A percentile compares a stretch with the other conserved stretches of the same genome.
phyloP scores from a whole-genome alignment of 2,113 vertebrate genomes.

The Psilopsiagon aymara region DNA sequence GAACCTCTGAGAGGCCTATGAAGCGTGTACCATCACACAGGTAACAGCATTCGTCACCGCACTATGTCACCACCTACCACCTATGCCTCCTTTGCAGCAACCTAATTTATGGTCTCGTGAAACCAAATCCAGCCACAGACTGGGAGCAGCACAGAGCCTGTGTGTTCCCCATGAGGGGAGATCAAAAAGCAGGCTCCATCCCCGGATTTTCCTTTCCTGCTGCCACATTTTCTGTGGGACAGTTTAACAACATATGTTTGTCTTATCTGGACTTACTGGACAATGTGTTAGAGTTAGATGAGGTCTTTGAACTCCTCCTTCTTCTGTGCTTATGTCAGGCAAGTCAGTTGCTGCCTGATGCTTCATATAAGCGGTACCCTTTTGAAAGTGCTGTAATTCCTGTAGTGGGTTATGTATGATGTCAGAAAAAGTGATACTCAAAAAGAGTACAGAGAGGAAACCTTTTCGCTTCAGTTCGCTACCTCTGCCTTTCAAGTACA shows the following conservation, averaged over 20 bases:
- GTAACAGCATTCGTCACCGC: accelerated
- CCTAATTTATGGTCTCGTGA: background rate
- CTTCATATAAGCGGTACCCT: background rate
- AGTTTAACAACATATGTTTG: background rate
- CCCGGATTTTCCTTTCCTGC: background rate
- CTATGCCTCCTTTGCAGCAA: background rate
- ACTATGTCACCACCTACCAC: background rate
- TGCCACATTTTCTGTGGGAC: background rate
- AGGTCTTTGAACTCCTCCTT: background rate
- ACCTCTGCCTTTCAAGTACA: background rate
- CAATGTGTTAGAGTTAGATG: background rate
- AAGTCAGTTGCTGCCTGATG: background rate
- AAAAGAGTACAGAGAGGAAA: background rate
- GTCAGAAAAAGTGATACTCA: background rate
- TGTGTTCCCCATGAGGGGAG: accelerated
- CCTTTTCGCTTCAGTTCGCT: background rate
- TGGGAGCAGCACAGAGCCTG: background rate
- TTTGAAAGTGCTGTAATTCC: background rate
- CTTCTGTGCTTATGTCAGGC: background rate
- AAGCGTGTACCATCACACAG: background rate
- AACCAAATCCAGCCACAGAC: background rate
- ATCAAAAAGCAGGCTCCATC: background rate
- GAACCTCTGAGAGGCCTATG: background rate
- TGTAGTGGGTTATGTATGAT: background rate
- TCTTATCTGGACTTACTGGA: background rate